Conservation (phyloP, 1,140 invertebrate species). For the Drosophila micromelanica region DNA sequence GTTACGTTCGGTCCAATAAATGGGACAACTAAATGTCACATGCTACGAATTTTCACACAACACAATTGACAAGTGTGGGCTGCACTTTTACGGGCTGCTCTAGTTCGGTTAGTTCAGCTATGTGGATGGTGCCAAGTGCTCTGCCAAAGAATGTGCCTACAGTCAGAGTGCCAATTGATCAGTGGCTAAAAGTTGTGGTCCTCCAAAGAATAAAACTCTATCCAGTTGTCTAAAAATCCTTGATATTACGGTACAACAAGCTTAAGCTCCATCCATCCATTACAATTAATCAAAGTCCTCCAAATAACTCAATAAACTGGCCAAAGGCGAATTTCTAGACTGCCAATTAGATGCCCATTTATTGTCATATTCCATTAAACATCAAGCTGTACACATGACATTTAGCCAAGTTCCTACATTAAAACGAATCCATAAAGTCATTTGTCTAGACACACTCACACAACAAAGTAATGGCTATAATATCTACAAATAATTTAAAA, state of each 20-base stretch:
- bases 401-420: conserved; percentile 6
- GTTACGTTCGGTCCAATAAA: conserved; percentile 37
- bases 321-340: not conserved
- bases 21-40: conserved; percentile 73
- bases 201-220: no score
- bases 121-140: conserved; percentile 52
- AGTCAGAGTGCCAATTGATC: conserved; percentile 11
- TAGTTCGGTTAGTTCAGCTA: conserved; percentile 35
- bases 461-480: not conserved
- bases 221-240: no score
- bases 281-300: not conserved
- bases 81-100: conserved; percentile 35
- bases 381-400: conserved; percentile 6
- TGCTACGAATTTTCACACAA: conserved; percentile 53
- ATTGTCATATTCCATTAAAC: conserved; percentile 7
- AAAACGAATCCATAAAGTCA: not conserved
- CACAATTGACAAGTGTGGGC: conserved; percentile 39
- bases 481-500: not conserved
- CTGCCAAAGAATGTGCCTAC: conserved; percentile 61
- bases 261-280: not conserved
- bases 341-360: conserved; percentile 5
- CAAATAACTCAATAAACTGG: conserved; percentile 25
- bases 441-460: not conserved
- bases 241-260: not conserved
- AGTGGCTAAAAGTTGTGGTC: not conserved